Conservation (phyloP, 23 tunicate genomes). For the Oikopleura dioica region DNA sequence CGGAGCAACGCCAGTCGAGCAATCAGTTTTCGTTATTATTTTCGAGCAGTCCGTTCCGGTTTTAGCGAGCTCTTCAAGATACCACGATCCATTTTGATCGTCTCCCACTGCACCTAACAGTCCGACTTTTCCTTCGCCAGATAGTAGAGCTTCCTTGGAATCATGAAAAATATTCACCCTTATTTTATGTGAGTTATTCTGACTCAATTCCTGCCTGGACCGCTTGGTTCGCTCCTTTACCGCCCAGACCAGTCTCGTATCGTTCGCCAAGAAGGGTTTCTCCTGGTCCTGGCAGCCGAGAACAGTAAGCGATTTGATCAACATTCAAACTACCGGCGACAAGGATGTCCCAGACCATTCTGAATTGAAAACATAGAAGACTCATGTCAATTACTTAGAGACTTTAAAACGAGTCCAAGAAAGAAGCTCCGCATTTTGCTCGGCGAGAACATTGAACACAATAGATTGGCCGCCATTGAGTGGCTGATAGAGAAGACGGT, state of each 20-base stretch:
- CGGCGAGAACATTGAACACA: background rate
- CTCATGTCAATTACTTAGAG: too few relatives aligned
- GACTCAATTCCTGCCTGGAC: conserved; percentile 59
- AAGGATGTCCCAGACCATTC: too few relatives aligned
- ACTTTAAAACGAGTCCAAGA: conserved; percentile 3
- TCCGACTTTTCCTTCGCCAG: conserved; percentile 35
- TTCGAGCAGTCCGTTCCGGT: too few relatives aligned
- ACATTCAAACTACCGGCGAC: conserved; percentile 59
- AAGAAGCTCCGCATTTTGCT: background rate
- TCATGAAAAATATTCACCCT: too few relatives aligned
- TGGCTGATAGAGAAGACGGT: background rate
- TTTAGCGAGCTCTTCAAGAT: conserved; percentile 25
- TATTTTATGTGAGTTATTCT: too few relatives aligned
- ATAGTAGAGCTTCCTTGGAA: too few relatives aligned
- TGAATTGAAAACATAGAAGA: too few relatives aligned
- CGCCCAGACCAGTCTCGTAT: conserved; percentile 52
- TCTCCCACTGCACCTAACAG: conserved; percentile 59
- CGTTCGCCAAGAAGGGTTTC: conserved; percentile 45
- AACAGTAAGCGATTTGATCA: conserved; percentile 35
- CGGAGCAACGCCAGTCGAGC: conserved; percentile 64
- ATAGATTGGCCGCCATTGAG: background rate
- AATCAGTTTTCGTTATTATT: too few relatives aligned
- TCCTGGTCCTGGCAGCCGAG: conserved; percentile 36
- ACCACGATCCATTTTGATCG: conserved; percentile 35
- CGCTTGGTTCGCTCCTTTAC: conserved; percentile 86